Evolutionary conservation across 2,888 invertebrate genomes (phyloP), one percentile per base, ranked within the genome.

Genomic region (Geotrupes spiniger): DNA sequence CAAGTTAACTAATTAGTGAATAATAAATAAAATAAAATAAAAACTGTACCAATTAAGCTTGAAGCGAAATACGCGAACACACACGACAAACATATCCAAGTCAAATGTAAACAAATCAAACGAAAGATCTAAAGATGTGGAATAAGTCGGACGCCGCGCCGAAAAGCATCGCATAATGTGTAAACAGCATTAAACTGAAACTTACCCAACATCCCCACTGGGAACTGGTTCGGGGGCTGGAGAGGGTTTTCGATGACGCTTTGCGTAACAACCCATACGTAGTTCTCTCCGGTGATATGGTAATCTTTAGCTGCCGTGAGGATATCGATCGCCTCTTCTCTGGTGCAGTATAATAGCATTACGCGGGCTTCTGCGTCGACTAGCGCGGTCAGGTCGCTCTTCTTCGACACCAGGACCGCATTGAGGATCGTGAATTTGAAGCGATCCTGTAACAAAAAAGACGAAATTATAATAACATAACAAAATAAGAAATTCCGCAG

Each of bases 191-290:
- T 26, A 46, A 38, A 33, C 15, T 33, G 6, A 21, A 21, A 76
- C 82, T 76, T 69, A 90, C 90, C 94, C 42, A 94, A 77, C 91
- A 93, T 92, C 46, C 94, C 94, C 21, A 92, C 86, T 1, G 93
- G 93, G 72, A 93, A 93, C 69, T 90, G 83, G 41, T 81, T 76
- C 16, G 83, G 81, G 5, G 83, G 82, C 63, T 89, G 86, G 65
- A 84, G 80, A 64, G 86, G 81, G 60, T 87, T 88, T 63, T 89
- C 89, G 50, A 94, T 89, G 57, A 93, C 93, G 68, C 91, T 92
- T 72, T 96, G 95, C 40, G 94, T 94, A 12, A 93, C 95, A 49
- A 96, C 92, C 96, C 96, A 96, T 6, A 96, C 91, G 73, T 94
- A 95, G 72, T 93, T 93, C 73, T 93, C 92, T 5, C 89, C 89